A percentile compares a stretch with the other conserved stretches of the same genome.
phyloP scores from a whole-genome alignment of 2,113 vertebrate genomes.

The Odocoileus virginianus region DNA sequence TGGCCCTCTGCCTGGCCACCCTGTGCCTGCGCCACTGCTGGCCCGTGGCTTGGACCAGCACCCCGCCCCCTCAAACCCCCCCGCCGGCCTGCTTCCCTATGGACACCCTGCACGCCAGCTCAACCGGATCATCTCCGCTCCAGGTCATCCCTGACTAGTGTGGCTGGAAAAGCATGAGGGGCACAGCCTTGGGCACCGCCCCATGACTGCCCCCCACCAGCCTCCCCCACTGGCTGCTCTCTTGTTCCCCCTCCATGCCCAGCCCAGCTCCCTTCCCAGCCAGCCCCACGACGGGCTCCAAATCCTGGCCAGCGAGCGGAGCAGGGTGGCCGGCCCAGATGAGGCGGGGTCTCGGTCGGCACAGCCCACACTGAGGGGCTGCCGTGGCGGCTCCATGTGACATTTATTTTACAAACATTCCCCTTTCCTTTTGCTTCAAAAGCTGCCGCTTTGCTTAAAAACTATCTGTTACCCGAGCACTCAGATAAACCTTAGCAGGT shows the following conservation, averaged over 20 bases:
- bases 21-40: not conserved
- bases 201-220: fast-evolving
- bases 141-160: fast-evolving
- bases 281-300: fast-evolving
- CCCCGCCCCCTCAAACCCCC: too few relatives aligned
- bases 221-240: not conserved
- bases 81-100: fast-evolving
- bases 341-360: not conserved
- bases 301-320: not conserved
- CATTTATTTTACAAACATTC: constrained; percentile 73
- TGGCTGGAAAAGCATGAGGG: not conserved
- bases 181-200: not conserved
- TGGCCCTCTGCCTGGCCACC: not conserved
- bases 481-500: constrained; percentile 81
- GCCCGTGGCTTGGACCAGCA: not conserved
- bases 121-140: not conserved
- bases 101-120: fast-evolving
- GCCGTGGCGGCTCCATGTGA: constrained; percentile 51
- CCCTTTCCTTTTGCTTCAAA: constrained; percentile 79
- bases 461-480: constrained; percentile 80
- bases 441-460: constrained; percentile 76
- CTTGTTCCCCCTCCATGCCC: not conserved
- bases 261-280: too few relatives aligned
- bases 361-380: constrained; percentile 34
- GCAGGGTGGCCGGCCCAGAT: not conserved